These are phyloP conservation scores for Lamproptera curius DNA, from an alignment of 2,888 invertebrate genomes.

Conservation along the genomic window DNA sequence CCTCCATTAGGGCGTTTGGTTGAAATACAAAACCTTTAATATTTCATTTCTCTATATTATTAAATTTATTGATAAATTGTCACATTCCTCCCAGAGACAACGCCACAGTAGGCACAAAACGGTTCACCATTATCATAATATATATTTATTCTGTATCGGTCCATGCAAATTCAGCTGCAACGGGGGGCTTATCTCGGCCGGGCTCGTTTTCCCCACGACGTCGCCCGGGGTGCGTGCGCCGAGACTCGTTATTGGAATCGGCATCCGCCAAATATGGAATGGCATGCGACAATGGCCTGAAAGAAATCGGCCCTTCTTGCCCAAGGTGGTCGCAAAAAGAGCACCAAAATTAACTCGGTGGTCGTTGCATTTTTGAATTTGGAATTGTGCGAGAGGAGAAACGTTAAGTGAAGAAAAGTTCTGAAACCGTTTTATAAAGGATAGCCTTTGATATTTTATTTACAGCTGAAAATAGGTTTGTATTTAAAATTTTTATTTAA, in stretches of 20 bases:
- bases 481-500: too few species aligned
- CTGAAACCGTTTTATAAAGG: too few species aligned
- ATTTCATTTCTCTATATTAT: too few species aligned
- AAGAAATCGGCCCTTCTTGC: constrained; percentile 20
- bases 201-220: constrained; percentile 30
- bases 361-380: constrained; percentile 1
- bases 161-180: constrained; percentile 54
- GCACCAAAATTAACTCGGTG: constrained; percentile 1
- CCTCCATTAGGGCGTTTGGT: too few species aligned
- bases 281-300: constrained; percentile 36
- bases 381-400: not conserved
- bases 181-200: constrained; percentile 45
- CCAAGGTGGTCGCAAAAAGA: constrained; percentile 5
- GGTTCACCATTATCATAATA: not conserved
- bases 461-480: too few species aligned
- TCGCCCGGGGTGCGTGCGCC: constrained; percentile 43
- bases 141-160: constrained; percentile 32
- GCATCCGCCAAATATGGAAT: constrained; percentile 28
- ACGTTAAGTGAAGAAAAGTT: not conserved
- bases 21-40: too few species aligned
- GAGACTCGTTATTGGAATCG: constrained; percentile 30
- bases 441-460: too few species aligned
- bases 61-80: too few species aligned
- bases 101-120: not conserved
- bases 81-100: constrained; percentile 1